Base-by-base conservation (phyloP, 2,113 vertebrate species). In the Ranitomeya variabilis region DNA sequence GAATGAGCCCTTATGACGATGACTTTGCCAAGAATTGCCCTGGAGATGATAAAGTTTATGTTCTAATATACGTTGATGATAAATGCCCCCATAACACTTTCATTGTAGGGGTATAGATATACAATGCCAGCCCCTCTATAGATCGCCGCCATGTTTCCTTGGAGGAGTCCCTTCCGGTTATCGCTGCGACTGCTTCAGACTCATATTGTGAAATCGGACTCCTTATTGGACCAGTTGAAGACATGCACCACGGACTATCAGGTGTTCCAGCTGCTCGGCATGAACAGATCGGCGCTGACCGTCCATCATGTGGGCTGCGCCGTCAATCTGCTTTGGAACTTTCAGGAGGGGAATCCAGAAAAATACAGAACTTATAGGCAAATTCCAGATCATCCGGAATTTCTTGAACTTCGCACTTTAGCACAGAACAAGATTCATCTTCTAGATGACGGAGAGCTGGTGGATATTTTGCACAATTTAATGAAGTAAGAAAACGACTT, bases 251-350 rank as follows among this genome's bases (percentile, higher is more conserved):
- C 91, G 76, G 96, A 98, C 91, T 95, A 97, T 9, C 93, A 98
- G 90, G 89, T 99, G 80, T 96, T 99, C 87, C 93, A 94, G 87
- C 91, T 98, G 86, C 94, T 99, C 90, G 95, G 92, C 86, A 96
- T 93, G 90, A 97, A 97, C 93, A 96, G 93, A 93, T 89, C 94
- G 69, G 95, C 93, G 74, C 94, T 99, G 80, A 95, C 96, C 1
- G 96, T 95, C 90, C 90, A 91, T 6, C 98, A 99, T 0, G 95
- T 99, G 82, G 93, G 92, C 90, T 91, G 15, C 90, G 97, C 96
- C 19, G 90, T 98, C 77, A 90, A 89, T 37, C 7, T 93, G 90
- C 95, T 99, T 89, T 97, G 96, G 96, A 86, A 95, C 14, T 94
- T 99, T 93, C 97, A 98, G 91, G 97, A 93, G 90, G 92, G 95